A percentile compares a stretch with the other conserved stretches of the same genome.
Conservation (phyloP, 2,113 vertebrate genomes). For the Octodon degus region DNA sequence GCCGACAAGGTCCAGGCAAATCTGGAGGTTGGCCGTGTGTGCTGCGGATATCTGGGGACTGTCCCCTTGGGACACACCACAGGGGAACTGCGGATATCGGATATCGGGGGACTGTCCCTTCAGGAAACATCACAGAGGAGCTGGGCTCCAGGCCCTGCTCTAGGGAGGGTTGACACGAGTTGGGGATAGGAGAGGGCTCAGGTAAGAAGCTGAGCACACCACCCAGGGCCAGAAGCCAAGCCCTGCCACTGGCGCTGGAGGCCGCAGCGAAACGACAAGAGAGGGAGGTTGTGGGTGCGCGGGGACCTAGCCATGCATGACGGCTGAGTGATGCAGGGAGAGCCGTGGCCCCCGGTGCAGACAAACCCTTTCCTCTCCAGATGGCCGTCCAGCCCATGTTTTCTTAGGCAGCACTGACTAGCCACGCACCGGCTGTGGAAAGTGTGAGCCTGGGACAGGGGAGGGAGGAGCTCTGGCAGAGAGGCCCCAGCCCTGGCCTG, state of each 20-base stretch:
- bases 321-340: constrained; percentile 47
- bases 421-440: constrained; percentile 60
- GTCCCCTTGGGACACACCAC: too few relatives aligned
- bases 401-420: constrained; percentile 75
- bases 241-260: neutral
- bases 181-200: neutral
- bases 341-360: constrained; percentile 57
- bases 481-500: constrained; percentile 45
- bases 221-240: neutral
- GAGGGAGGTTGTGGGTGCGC: constrained; percentile 18
- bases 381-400: constrained; percentile 63
- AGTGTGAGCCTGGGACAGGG: constrained; percentile 55
- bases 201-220: neutral
- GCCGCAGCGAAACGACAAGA: neutral
- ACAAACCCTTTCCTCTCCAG: constrained; percentile 66
- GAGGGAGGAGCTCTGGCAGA: constrained; percentile 62
- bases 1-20: neutral
- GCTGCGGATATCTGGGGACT: neutral
- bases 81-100: neutral
- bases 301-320: constrained; percentile 24
- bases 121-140: neutral
- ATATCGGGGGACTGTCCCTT: neutral
- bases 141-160: neutral
- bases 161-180: neutral
- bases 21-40: neutral